A percentile compares a stretch with the other conserved stretches of the same genome.
These are phyloP conservation scores for Heliconius aoede DNA, from an alignment of 2,888 invertebrate species.

Conservation along the genomic window DNA sequence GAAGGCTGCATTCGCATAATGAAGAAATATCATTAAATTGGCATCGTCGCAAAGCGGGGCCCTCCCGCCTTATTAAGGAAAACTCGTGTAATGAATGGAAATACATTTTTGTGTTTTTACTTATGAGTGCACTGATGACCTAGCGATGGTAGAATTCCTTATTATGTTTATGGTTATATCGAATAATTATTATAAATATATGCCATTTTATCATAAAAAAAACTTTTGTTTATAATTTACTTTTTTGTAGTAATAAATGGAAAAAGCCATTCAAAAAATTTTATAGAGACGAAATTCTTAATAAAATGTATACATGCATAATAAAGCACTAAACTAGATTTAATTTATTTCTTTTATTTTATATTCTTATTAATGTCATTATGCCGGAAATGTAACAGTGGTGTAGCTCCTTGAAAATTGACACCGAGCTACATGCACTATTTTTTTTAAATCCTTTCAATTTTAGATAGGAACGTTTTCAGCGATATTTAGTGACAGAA, in stretches of 20 bases:
- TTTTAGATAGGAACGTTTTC: background rate
- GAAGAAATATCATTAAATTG: conserved; percentile 39
- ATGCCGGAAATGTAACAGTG: background rate
- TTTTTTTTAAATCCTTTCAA: conserved; percentile 5
- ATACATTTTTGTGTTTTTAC: conserved; percentile 6
- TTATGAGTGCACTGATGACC: background rate
- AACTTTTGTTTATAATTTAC: too few relatives aligned
- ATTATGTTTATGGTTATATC: background rate
- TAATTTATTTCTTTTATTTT: too few relatives aligned
- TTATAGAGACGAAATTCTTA: background rate
- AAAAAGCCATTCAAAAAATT: too few relatives aligned
- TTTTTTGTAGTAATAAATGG: too few relatives aligned
- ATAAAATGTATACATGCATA: background rate
- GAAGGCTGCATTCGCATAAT: conserved; percentile 46
- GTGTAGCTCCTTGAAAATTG: conserved; percentile 9
- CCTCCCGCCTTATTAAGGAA: conserved; percentile 36
- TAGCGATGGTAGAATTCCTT: background rate
- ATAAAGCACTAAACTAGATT: too few relatives aligned
- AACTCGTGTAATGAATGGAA: conserved; percentile 28
- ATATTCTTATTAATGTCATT: background rate
- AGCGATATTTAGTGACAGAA: background rate
- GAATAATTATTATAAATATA: background rate
- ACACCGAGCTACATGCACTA: background rate
- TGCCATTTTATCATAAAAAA: too few relatives aligned
- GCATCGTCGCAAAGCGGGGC: conserved; percentile 31